Base-by-base conservation (phyloP, 30 jellyfish, hydroid and myxozoan species). In the Rhopilema esculentum region DNA sequence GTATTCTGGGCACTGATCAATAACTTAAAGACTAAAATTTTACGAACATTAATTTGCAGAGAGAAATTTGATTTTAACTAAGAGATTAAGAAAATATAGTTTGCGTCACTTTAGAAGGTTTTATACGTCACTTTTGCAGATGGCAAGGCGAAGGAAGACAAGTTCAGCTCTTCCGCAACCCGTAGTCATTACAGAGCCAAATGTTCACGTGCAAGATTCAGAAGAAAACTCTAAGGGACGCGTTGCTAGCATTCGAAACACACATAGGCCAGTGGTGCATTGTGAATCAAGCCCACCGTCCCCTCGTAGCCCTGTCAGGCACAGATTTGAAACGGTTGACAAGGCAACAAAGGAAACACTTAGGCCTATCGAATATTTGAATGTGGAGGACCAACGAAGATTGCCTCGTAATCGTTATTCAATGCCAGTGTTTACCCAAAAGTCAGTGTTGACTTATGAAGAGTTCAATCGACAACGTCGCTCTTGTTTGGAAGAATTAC, bases 281-380 rank as follows among this genome's bases (percentile, higher is more conserved):
- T 25, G 80, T 22, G 75, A 73, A 25, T 85, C 94, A 2, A 85
- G 94, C 71, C 94, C 94, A 17, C 83, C 88, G 22, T 19, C 94
- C 15, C 76, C 88, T 0, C 64, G 94, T 25, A 62, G 67, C 26
- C 27, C 51, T 23, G 22, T 75, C 23, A 4, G 30, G 27, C 29
- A 15, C 27, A 25, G 48, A 12, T 4, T 32, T 21, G 62, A 1
- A 23, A 64, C 57, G 62, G 18, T 25, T 1, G 20, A 24, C 17
- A 73, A 74, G 24, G 18, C 78, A 26, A 15, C 25, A 40, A 66
- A 26, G 18, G 16, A 12, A 18, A 30, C 19, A n/a, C 57, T 40
- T 40, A 72, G 49, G 8, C 81, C 87, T 17, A 78, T 61, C 72
- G 87, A 70, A 8, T 57, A 70, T 32, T 51, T 72, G 23, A 84